Base-by-base conservation (phyloP, 1,140 invertebrate species). In the Cyrtorhinus lividipennis region DNA sequence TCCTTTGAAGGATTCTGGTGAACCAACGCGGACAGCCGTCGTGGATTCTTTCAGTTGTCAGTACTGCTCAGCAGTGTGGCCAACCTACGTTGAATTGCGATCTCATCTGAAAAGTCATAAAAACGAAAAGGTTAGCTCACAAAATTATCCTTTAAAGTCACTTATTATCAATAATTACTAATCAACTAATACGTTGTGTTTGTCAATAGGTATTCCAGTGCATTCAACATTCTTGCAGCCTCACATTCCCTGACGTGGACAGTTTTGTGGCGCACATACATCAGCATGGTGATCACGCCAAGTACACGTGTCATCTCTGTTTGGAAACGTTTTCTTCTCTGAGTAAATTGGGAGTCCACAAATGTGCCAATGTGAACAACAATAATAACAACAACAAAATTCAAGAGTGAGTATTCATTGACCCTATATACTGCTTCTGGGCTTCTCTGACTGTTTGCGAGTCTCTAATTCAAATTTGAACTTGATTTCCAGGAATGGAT, bases 141-240 rank as follows among this genome's bases (percentile, higher is more conserved):
- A 23, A 72, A 38, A 77, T 57, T 64, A 75, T 18, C 73, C n/a
- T n/a, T n/a, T n/a, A n/a, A n/a, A n/a, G n/a, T n/a, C n/a, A n/a
- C n/a, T n/a, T n/a, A n/a, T n/a, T n/a, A n/a, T n/a, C n/a, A n/a
- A n/a, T n/a, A n/a, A n/a, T n/a, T n/a, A n/a, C n/a, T n/a, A n/a
- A n/a, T n/a, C n/a, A n/a, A n/a, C n/a, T n/a, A n/a, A n/a, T n/a
- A n/a, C 63, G 68, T 74, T 20, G 74, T 72, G 59, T 73, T 74
- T 66, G 8, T 44, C 10, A 44, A 56, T 74, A 84, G 78, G 82
- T 85, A 2, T 85, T 82, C 70, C 81, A 82, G 66, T 85, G 83
- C 69, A 80, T 83, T 26, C 76, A 84, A 68, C 79, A 77, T 61
- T 76, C 75, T 18, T 85, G 83, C 69, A 76, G 76, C 18, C 69